These are phyloP conservation scores for Tangara arthus DNA, from an alignment of 2,797 vertebrate genomes.

Conservation along the genomic window DNA sequence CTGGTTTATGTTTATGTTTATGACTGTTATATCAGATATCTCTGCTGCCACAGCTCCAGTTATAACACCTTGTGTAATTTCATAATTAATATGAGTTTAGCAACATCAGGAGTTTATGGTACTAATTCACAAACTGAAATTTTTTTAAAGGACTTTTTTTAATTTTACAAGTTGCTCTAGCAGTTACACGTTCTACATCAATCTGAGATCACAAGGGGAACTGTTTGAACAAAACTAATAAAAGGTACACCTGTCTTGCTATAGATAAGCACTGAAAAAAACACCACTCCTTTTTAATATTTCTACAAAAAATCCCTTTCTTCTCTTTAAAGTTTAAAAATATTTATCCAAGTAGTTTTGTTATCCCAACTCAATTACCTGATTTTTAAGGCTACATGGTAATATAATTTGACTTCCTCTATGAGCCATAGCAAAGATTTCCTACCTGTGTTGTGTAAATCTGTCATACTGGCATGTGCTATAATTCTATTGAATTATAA, in stretches of 20 bases:
- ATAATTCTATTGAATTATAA: neutral
- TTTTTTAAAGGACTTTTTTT: neutral
- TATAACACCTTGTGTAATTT: neutral
- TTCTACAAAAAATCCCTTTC: neutral
- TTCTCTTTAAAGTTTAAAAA: neutral
- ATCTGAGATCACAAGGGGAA: neutral
- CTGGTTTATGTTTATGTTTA: neutral
- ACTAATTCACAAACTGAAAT: neutral
- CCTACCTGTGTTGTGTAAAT: neutral
- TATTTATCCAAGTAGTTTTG: neutral
- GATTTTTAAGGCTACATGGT: neutral
- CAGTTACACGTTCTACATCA: neutral
- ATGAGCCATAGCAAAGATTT: neutral
- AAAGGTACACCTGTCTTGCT: neutral
- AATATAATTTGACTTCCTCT: neutral
- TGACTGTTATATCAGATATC: neutral
- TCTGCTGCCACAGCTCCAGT: neutral
- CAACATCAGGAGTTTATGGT: neutral
- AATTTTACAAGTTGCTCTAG: neutral
- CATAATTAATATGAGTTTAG: neutral
- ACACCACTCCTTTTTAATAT: neutral
- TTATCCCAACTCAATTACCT: neutral
- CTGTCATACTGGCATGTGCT: neutral
- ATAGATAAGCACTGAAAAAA: neutral
- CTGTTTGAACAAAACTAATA: neutral